Conservation (phyloP, 2,797 vertebrate genomes). For the Melanogrammus aeglefinus region DNA sequence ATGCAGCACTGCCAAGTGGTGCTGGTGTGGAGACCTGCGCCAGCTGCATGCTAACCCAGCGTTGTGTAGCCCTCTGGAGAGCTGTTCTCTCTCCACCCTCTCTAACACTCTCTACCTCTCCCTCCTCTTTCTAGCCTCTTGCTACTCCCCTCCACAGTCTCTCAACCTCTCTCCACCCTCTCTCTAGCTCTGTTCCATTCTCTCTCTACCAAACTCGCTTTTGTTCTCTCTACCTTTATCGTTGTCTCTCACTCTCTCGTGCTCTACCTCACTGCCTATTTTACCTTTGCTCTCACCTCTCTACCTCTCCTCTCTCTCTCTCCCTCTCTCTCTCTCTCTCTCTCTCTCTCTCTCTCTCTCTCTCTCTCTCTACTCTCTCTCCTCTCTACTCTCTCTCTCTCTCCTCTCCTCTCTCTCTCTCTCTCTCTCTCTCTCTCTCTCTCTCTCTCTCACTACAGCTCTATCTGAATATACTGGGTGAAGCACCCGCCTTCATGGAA, state of each 20-base stretch:
- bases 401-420: constrained; percentile 18
- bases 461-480: constrained; percentile 9
- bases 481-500: constrained; percentile 40
- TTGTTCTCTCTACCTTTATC: no score
- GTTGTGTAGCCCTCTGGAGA: constrained; percentile 60
- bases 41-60: constrained; percentile 65
- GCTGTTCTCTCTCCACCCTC: constrained; percentile 46
- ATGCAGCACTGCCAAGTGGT: constrained; percentile 37
- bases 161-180: constrained; percentile 11
- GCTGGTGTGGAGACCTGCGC: constrained; percentile 59
- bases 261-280: no score
- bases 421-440: constrained; percentile 23
- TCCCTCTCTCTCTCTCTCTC: no score
- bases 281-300: no score
- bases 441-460: constrained; percentile 16
- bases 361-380: no score
- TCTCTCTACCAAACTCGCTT: background rate
- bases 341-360: no score
- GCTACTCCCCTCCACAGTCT: constrained; percentile 29
- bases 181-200: background rate
- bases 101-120: constrained; percentile 32
- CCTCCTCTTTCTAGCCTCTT: constrained; percentile 38
- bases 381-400: no score
- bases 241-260: no score
- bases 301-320: no score